Percentiles rank a stretch among this genome's conserved stretches.
phyloP scores from a whole-genome alignment of 2,797 vertebrate species.

The Halcyon badia region DNA sequence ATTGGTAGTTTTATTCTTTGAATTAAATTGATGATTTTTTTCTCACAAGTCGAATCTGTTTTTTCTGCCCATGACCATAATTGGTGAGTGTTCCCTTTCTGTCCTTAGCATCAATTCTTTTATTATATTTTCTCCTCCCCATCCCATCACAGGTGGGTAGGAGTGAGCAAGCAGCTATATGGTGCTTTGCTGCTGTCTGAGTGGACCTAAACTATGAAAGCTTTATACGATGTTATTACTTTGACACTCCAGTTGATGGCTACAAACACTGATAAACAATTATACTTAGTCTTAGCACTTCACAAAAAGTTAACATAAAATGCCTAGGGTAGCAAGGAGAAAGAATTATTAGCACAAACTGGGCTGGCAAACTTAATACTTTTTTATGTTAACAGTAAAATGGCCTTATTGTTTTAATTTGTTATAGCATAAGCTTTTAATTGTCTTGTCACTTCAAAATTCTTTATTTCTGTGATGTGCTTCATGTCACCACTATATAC shows the following conservation, averaged over 20 bases:
- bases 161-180: background rate
- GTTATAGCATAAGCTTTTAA: background rate
- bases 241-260: background rate
- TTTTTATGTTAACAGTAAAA: background rate
- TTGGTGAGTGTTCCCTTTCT: background rate
- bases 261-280: background rate
- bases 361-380: background rate
- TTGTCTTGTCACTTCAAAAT: background rate
- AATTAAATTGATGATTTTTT: background rate
- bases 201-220: background rate
- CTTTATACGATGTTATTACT: background rate
- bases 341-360: background rate
- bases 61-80: background rate
- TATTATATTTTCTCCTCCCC: background rate
- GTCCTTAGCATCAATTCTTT: background rate
- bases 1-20: background rate
- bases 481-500: background rate
- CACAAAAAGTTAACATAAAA: background rate
- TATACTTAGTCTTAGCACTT: fast-evolving
- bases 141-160: background rate
- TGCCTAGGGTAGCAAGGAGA: fast-evolving
- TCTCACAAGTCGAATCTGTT: background rate
- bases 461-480: background rate
- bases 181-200: background rate
- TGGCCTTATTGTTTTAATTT: background rate